Evolutionary conservation across 2,113 vertebrate species (phyloP).

Genomic region (Prinia subflava): DNA sequence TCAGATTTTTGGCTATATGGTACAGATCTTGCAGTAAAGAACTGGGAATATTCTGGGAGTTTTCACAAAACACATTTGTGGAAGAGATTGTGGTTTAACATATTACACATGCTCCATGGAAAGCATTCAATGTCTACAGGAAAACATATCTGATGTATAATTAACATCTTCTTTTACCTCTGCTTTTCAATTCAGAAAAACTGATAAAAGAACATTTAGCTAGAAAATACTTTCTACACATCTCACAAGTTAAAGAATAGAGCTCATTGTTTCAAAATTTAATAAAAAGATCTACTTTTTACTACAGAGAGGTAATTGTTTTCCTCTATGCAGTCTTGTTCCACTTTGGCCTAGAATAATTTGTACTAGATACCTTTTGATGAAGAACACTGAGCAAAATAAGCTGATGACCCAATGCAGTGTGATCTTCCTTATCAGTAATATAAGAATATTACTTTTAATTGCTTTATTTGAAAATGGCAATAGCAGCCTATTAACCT

Average conservation of each 20-base stretch:
- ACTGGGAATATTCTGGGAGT: not conserved
- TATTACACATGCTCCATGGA: not conserved
- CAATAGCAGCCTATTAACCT: constrained; percentile 8
- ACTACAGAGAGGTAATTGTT: not conserved
- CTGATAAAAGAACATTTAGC: not conserved
- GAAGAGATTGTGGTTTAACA: constrained; percentile 14
- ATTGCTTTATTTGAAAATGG: constrained; percentile 32
- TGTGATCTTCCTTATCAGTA: not conserved
- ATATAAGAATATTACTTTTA: constrained; percentile 20
- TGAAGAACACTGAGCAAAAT: not conserved
- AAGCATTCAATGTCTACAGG: not conserved
- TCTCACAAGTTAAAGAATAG: not conserved
- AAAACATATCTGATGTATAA: not conserved
- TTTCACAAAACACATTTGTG: not conserved
- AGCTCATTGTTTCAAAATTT: not conserved
- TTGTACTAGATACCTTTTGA: not conserved
- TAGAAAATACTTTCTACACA: not conserved
- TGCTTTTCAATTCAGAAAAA: constrained; percentile 1
- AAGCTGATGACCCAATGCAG: not conserved
- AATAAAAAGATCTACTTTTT: not conserved
- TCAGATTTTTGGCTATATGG: not conserved
- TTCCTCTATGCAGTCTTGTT: not conserved
- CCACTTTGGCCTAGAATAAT: not conserved
- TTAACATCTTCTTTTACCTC: not conserved
- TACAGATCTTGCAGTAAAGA: not conserved